Evolutionary conservation across 1,140 invertebrate species (phyloP).

Genomic region (Sminthurides bifidus): DNA sequence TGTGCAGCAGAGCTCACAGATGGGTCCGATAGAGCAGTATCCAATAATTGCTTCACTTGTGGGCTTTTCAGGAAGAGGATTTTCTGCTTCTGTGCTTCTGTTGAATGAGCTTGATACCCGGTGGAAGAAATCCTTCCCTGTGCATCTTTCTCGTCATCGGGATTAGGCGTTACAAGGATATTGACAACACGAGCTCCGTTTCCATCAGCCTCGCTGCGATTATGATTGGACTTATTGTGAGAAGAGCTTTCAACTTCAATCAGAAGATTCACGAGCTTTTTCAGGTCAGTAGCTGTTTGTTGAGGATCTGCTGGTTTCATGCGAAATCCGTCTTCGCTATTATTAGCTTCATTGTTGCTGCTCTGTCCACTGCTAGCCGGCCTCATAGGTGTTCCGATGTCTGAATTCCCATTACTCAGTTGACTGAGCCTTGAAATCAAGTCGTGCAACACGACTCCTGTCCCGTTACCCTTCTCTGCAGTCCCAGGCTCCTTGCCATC

Average conservation of each 20-base stretch:
- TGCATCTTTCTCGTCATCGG: neutral
- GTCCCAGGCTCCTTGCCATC: neutral
- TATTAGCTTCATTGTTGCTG: constrained; percentile 1
- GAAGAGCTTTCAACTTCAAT: constrained; percentile 15
- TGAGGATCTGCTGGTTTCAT: constrained; percentile 28
- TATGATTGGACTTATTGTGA: constrained; percentile 8
- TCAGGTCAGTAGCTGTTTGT: constrained; percentile 27
- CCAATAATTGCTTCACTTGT: constrained; percentile 29
- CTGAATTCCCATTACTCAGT: constrained; percentile 6
- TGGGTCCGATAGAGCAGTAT: constrained; percentile 23
- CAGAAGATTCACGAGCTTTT: constrained; percentile 28
- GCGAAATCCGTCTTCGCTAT: neutral
- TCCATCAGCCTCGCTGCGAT: constrained; percentile 1
- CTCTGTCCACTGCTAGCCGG: neutral
- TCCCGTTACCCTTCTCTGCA: neutral
- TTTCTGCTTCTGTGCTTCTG: constrained; percentile 11
- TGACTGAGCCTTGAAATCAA: constrained; percentile 21
- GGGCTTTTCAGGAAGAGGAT: constrained; percentile 31
- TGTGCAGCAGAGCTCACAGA: constrained; percentile 21
- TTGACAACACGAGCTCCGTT: constrained; percentile 29
- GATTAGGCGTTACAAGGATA: constrained; percentile 29
- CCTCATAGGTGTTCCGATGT: constrained; percentile 6
- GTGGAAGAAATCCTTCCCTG: neutral
- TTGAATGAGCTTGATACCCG: no score
- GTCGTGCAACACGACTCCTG: constrained; percentile 26